Conservation (phyloP, 2,888 invertebrate species). For the Creontiades dilutus region DNA sequence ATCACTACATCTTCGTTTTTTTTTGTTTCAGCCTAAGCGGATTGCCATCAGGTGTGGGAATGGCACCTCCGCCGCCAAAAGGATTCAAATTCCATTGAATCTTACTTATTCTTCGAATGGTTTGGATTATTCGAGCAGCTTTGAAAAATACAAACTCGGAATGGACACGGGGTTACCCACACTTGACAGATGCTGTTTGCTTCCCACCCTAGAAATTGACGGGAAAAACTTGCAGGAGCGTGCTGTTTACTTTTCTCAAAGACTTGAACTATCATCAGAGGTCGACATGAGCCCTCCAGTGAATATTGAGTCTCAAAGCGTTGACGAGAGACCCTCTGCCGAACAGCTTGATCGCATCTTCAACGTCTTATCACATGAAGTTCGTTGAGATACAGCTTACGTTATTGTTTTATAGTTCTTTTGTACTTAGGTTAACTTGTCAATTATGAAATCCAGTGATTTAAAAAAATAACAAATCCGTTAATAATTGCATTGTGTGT, state of each 20-base stretch:
- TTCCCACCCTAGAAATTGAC: not conserved
- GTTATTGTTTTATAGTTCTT: not conserved
- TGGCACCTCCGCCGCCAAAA: not conserved
- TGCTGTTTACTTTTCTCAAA: not conserved
- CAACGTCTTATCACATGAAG: slow-evolving; percentile 59
- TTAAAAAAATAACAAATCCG: not conserved
- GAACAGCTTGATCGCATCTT: slow-evolving; percentile 58
- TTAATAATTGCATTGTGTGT: not conserved
- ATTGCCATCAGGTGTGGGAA: slow-evolving; percentile 6
- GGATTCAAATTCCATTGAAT: not conserved
- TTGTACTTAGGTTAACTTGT: not conserved
- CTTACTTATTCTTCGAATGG: not conserved
- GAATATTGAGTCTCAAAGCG: not conserved
- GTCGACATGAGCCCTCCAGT: slow-evolving; percentile 1
- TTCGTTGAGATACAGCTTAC: not conserved
- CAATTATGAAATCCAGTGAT: not conserved
- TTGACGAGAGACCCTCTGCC: slow-evolving; percentile 45
- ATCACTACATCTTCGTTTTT: not conserved
- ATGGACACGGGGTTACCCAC: not conserved
- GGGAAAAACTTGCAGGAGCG: not conserved
- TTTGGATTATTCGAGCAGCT: not conserved
- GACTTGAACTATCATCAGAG: slow-evolving; percentile 27
- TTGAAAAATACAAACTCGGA: slow-evolving; percentile 24
- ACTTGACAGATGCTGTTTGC: not conserved
- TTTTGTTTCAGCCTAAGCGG: not conserved